Evolutionary conservation across 53 echinoderm and acorn worm genomes (phyloP).

Genomic region (Pentamera pediparva): DNA sequence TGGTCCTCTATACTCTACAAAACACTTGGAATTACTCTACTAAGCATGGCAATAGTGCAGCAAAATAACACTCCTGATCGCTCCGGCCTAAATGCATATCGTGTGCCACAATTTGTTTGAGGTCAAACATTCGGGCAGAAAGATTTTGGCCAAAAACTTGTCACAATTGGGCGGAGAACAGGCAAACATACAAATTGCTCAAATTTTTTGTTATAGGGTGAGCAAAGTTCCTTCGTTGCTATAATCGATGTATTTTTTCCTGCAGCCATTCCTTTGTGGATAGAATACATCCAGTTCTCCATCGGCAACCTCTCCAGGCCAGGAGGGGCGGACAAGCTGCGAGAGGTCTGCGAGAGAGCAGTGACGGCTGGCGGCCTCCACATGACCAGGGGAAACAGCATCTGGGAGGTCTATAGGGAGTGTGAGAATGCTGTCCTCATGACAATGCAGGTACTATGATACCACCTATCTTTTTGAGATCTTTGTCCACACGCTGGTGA

Average conservation of each 20-base stretch:
- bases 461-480: too few species aligned
- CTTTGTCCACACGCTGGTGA: too few species aligned
- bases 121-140: too few species aligned
- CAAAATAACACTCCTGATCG: too few species aligned
- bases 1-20: too few species aligned
- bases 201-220: background rate
- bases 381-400: slow-evolving; percentile 50
- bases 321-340: slow-evolving; percentile 49
- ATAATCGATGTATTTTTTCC: background rate
- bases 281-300: slow-evolving; percentile 77
- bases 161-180: too few species aligned
- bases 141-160: too few species aligned
- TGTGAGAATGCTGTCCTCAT: slow-evolving; percentile 83
- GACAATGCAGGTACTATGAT: slow-evolving; percentile 59
- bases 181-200: background rate
- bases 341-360: slow-evolving; percentile 73
- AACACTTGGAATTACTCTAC: too few species aligned
- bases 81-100: too few species aligned
- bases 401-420: slow-evolving; percentile 94
- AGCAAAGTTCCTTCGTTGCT: background rate
- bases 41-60: too few species aligned
- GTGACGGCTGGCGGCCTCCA: slow-evolving; percentile 78
- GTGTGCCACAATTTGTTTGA: too few species aligned
- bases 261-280: slow-evolving; percentile 64
- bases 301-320: slow-evolving; percentile 60